phyloP scores from a whole-genome alignment of 2,888 invertebrate species.

The Drosophila phalerata region DNA sequence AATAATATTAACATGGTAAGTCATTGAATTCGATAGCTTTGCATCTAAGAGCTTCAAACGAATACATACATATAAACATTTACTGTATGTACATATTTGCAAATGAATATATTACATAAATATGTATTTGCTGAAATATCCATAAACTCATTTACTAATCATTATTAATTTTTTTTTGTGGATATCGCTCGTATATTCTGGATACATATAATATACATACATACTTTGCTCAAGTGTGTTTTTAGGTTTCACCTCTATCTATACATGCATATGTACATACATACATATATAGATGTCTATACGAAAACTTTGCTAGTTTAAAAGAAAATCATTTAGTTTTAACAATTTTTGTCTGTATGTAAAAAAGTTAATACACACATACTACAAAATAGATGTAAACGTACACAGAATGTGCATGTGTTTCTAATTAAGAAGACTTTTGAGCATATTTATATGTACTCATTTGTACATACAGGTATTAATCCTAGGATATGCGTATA shows the following conservation, averaged over 20 bases:
- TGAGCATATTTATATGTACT: no score
- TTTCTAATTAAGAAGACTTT: not conserved
- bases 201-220: conserved; percentile 1
- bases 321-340: not conserved
- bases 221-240: not conserved
- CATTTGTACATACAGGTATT: not conserved
- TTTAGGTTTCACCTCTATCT: not conserved
- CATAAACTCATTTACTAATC: conserved; percentile 2
- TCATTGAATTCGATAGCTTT: conserved; percentile 5
- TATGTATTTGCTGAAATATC: conserved; percentile 3
- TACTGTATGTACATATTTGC: not conserved
- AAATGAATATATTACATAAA: conserved; percentile 16
- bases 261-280: conserved; percentile 4
- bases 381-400: not conserved
- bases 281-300: conserved; percentile 12
- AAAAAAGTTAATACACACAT: not conserved
- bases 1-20: conserved; percentile 50
- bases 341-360: no score
- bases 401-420: not conserved
- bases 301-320: not conserved
- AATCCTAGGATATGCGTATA: not conserved
- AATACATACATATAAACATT: conserved; percentile 16
- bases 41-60: not conserved
- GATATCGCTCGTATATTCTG: not conserved
- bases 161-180: not conserved